Evolutionary conservation across 2,797 vertebrate species (phyloP), one percentile per base, ranked within the genome.

Genomic region (Pristis pectinata): DNA sequence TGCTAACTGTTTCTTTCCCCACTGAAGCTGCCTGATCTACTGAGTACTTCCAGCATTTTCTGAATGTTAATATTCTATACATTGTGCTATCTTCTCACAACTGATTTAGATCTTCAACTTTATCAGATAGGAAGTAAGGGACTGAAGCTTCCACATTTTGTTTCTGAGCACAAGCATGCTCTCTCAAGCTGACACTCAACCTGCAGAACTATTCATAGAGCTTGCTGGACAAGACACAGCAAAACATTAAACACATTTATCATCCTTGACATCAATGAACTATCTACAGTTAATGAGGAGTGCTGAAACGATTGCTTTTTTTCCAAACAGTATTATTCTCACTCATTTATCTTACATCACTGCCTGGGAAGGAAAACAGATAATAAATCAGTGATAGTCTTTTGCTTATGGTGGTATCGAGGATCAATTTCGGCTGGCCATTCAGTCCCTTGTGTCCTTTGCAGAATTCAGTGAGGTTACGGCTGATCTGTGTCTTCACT

Each of bases 1-100:
- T 64, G 7, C 61, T n/a, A n/a, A n/a, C n/a, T 64, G 15, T 9
- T 64, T 64, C 61, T 15, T 72, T 72, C 24, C 72, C 3, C 70
- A 72, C 70, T 24, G 27, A 24, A 72, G 70, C 19, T 72, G 22
- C 22, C 70, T 3, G 19, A 72, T 72, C 70, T 24, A 22, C 24
- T 72, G 24, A 72, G 6, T 6, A 24, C 24, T 72, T 72, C 6
- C 15, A 67, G 15, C 10, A 67, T 67, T 67, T 17, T 67, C 22
- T 67, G 64, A 67, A 94, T 0, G 94, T 82, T 24, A 95, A 27
- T 95, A 95, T 95, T 27, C 11, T 95, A 95, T 92, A 96, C 93
- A 95, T 95, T 95, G 79, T 95, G 94, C 95, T 96, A 95, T 95
- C 94, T 83, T 93, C n/a, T 95, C 96, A 95, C 95, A 96, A 93